These are phyloP conservation scores for Columba guinea DNA, from an alignment of 2,797 vertebrate genomes.

Conservation along the genomic window DNA sequence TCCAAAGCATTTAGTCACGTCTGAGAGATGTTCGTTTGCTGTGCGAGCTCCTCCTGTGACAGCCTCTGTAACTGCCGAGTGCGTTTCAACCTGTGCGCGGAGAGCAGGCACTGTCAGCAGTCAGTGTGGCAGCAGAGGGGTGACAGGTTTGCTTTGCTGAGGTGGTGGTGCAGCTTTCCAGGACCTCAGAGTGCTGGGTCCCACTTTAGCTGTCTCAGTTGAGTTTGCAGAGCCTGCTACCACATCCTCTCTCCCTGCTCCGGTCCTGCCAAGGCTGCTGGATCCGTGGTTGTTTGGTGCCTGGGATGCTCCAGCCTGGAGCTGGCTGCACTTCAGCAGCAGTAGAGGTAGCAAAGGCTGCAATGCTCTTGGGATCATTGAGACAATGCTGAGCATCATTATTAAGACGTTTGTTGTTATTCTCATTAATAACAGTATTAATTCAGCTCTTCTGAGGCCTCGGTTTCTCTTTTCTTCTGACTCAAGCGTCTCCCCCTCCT, in stretches of 20 bases:
- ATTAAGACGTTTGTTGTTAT: constrained; percentile 31
- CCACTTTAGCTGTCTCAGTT: background rate
- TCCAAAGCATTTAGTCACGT: background rate
- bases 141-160: background rate
- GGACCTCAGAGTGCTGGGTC: background rate
- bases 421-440: constrained; percentile 46
- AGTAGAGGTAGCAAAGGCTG: background rate
- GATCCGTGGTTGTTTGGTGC: accelerated
- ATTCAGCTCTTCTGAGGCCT: constrained; percentile 46
- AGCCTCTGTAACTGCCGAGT: background rate
- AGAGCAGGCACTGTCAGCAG: accelerated
- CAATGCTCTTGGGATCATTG: background rate
- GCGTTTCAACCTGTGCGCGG: accelerated
- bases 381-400: background rate
- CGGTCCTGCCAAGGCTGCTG: background rate
- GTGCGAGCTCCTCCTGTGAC: background rate
- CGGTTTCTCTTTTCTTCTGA: constrained; percentile 69
- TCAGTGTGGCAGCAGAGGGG: accelerated
- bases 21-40: background rate
- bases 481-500: constrained; percentile 34
- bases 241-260: background rate
- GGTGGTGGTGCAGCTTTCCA: background rate
- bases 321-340: background rate
- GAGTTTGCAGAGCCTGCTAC: background rate
- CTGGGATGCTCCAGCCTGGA: background rate